These are phyloP conservation scores for Polypedilum vanderplanki DNA, from an alignment of 1,140 invertebrate genomes.

Conservation along the genomic window DNA sequence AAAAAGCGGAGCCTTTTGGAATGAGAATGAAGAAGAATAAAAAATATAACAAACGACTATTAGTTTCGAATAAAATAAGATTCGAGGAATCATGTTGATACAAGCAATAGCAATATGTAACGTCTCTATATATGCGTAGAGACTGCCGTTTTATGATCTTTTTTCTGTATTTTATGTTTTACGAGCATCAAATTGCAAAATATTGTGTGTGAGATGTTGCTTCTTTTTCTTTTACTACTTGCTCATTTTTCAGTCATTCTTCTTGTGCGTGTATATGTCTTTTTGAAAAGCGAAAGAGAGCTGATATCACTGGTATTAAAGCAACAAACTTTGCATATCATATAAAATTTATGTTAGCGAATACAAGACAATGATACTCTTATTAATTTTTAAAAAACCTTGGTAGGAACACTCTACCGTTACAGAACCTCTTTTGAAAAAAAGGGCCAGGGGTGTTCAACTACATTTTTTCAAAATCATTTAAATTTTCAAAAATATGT, in stretches of 20 bases:
- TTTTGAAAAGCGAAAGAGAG: no score
- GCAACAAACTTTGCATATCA: not conserved
- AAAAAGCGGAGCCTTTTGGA: not conserved
- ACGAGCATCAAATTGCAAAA: constrained; percentile 28
- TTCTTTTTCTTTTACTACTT: not conserved
- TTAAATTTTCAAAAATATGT: no score
- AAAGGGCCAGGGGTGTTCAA: no score
- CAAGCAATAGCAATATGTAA: not conserved
- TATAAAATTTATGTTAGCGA: not conserved
- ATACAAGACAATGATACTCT: no score
- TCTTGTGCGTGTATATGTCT: no score
- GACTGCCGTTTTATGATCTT: constrained; percentile 1
- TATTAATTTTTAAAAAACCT: no score
- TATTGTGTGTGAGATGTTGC: not conserved
- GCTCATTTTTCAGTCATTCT: not conserved
- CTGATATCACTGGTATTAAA: not conserved
- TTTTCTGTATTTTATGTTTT: not conserved
- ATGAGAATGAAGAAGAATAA: not conserved
- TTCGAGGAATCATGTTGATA: constrained; percentile 4
- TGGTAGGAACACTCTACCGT: no score
- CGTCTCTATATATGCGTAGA: not conserved
- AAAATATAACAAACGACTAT: constrained; percentile 15
- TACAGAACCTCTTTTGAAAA: no score
- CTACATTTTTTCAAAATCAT: no score
- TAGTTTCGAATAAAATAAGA: constrained; percentile 25